Evolutionary conservation across 23 tunicate species (phyloP).

Genomic region (Oikopleura vanhoeffeni): DNA sequence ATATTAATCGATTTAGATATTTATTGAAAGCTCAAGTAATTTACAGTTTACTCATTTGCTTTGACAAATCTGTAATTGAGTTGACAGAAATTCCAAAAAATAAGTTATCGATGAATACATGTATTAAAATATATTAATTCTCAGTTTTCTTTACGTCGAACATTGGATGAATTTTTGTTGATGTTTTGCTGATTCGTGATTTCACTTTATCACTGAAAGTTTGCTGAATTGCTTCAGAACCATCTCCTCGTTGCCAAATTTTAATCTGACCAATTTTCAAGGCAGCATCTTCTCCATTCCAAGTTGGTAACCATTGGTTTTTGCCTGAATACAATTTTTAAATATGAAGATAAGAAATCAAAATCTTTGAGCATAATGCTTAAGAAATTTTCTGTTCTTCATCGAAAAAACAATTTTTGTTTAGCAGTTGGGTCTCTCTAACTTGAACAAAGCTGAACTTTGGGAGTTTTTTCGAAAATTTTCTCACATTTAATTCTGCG

Average conservation of each 20-base stretch:
- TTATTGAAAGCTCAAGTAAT: no score
- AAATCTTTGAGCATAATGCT: slow-evolving; percentile 49
- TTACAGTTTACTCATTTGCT: no score
- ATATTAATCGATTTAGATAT: no score
- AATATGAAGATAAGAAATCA: slow-evolving; percentile 50
- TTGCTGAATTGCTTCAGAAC: background rate
- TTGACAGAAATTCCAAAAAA: background rate
- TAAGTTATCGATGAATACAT: background rate
- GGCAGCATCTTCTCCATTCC: slow-evolving; percentile 19
- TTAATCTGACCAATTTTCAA: background rate
- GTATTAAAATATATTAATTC: no score
- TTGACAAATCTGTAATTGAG: no score
- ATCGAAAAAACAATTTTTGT: slow-evolving; percentile 33
- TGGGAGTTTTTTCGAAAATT: no score
- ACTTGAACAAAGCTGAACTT: no score
- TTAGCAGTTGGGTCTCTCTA: no score
- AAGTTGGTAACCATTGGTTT: no score
- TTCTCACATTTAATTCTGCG: no score
- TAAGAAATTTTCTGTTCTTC: slow-evolving; percentile 50
- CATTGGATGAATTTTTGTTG: background rate
- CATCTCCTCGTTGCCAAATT: background rate
- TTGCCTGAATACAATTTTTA: slow-evolving; percentile 30
- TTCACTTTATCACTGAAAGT: background rate
- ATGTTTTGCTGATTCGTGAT: background rate
- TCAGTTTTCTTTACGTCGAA: background rate